Conservation (phyloP, 2,113 vertebrate genomes). For the Anhinga anhinga region DNA sequence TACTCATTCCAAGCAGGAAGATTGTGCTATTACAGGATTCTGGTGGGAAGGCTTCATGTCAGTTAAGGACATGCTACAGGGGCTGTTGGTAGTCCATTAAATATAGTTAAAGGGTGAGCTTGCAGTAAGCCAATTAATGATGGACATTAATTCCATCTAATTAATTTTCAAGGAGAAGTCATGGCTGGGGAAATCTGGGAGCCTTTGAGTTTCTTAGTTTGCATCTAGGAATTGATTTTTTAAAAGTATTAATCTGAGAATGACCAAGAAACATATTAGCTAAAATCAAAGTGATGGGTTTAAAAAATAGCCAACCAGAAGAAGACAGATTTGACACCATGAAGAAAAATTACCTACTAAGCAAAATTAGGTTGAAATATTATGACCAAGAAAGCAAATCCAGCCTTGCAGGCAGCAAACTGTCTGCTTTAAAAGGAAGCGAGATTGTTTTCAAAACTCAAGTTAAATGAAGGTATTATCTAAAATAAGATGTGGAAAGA, state of each 20-base stretch:
- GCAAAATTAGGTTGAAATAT: not conserved
- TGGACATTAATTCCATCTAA: not conserved
- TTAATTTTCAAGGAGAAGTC: not conserved
- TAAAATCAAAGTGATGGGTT: not conserved
- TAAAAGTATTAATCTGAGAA: not conserved
- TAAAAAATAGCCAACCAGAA: not conserved
- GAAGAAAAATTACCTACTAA: not conserved
- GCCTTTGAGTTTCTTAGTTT: not conserved
- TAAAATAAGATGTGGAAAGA: not conserved
- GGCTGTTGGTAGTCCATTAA: not conserved
- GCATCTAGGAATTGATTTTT: not conserved
- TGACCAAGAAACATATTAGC: not conserved
- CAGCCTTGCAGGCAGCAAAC: not conserved
- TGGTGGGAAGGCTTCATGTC: not conserved
- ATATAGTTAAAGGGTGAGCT: not conserved
- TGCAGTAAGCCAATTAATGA: not conserved
- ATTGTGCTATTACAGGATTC: not conserved
- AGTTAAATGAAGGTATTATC: not conserved
- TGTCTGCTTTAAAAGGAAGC: not conserved
- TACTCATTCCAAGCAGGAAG: not conserved
- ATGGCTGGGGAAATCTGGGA: not conserved
- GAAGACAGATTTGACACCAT: not conserved
- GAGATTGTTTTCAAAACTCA: not conserved
- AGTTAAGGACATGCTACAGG: not conserved
- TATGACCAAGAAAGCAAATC: not conserved